Percentiles rank a stretch among this genome's conserved stretches.
Conservation (phyloP, 2,797 vertebrate genomes). For the Pipistrellus nathusii region DNA sequence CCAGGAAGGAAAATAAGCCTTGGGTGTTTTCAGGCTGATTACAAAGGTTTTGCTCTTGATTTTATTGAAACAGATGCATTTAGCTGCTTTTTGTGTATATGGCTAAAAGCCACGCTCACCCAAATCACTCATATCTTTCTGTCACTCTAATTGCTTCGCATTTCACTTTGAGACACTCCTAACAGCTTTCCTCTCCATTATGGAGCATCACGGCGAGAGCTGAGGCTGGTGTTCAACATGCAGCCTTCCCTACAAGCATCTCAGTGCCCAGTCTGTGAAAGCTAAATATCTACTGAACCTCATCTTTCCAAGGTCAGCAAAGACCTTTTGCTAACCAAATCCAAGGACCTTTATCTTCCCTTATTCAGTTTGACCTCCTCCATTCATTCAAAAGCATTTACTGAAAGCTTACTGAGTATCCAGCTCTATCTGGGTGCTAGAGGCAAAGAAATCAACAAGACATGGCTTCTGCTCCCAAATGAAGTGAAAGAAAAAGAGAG, state of each 20-base stretch:
- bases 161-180: slow-evolving; percentile 54
- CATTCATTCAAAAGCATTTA: slow-evolving; percentile 20
- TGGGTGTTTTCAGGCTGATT: slow-evolving; percentile 65
- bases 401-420: neutral
- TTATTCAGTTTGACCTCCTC: slow-evolving; percentile 12
- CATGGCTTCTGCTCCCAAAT: neutral
- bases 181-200: slow-evolving; percentile 58
- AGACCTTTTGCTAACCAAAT: slow-evolving; percentile 26
- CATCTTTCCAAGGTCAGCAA: slow-evolving; percentile 18
- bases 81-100: slow-evolving; percentile 47
- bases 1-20: slow-evolving; percentile 58
- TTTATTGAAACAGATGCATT: slow-evolving; percentile 51
- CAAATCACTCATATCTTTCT: slow-evolving; percentile 57
- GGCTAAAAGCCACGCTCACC: slow-evolving; percentile 49
- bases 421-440: neutral
- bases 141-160: slow-evolving; percentile 67
- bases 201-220: neutral
- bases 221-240: neutral
- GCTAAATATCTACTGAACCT: slow-evolving; percentile 39
- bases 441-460: slow-evolving; percentile 29
- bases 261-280: neutral
- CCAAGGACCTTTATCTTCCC: neutral
- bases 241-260: neutral
- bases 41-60: slow-evolving; percentile 58
- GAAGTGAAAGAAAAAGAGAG: neutral